phyloP scores from a whole-genome alignment of 1,140 invertebrate species.

The Camponotus pennsylvanicus region DNA sequence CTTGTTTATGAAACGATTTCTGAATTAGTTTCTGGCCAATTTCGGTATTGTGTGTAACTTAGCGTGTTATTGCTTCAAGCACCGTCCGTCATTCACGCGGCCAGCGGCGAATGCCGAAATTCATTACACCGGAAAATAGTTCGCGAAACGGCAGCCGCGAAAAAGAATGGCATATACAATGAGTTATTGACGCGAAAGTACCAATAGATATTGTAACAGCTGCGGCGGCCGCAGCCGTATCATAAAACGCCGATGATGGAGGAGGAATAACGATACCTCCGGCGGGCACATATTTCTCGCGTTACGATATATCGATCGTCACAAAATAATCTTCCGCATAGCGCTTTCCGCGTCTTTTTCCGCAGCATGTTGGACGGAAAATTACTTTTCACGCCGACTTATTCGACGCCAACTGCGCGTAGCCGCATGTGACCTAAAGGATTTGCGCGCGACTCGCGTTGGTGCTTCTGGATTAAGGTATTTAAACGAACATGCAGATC shows the following conservation, averaged over 20 bases:
- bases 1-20: not conserved
- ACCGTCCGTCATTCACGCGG: not conserved
- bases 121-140: slow-evolving; percentile 45
- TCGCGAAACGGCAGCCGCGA: slow-evolving; percentile 9
- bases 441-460: slow-evolving; percentile 64
- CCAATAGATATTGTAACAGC: slow-evolving; percentile 67
- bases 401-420: slow-evolving; percentile 6
- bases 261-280: slow-evolving; percentile 51
- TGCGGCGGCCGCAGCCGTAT: slow-evolving; percentile 59
- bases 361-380: slow-evolving; percentile 25
- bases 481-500: slow-evolving; percentile 57
- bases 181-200: slow-evolving; percentile 54
- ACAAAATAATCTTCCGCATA: slow-evolving; percentile 43
- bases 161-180: slow-evolving; percentile 51
- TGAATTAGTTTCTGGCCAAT: not conserved
- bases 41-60: slow-evolving; percentile 22
- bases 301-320: slow-evolving; percentile 57
- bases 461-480: slow-evolving; percentile 67
- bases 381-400: slow-evolving; percentile 54
- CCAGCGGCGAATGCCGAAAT: slow-evolving; percentile 13
- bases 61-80: slow-evolving; percentile 6
- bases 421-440: slow-evolving; percentile 19
- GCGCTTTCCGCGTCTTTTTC: not conserved
- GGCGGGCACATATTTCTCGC: slow-evolving; percentile 48
- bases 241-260: slow-evolving; percentile 55